Evolutionary conservation across 2,888 invertebrate species (phyloP).

Genomic region (Psylliodes chrysocephalus): DNA sequence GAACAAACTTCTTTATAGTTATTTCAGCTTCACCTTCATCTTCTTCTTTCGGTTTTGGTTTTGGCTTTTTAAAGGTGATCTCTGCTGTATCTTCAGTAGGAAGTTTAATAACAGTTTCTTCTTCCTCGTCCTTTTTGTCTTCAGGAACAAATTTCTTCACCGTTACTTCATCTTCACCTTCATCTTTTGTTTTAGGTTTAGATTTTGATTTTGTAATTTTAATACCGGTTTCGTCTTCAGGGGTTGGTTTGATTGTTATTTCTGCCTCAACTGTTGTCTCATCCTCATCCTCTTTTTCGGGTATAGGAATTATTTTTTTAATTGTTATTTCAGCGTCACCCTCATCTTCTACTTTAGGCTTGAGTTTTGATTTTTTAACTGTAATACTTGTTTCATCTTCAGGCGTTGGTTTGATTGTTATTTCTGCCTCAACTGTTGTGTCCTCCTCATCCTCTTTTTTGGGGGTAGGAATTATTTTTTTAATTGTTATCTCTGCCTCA

Average conservation of each 20-base stretch:
- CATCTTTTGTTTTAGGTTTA: conserved; percentile 49
- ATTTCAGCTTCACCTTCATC: conserved; percentile 61
- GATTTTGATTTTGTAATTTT: conserved; percentile 49
- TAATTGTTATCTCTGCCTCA: conserved; percentile 60
- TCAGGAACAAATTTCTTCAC: conserved; percentile 53
- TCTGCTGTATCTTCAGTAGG: conserved; percentile 61
- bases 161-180: conserved; percentile 63
- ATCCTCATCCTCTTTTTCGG: conserved; percentile 69
- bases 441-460: conserved; percentile 68
- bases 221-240: conserved; percentile 56
- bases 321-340: conserved; percentile 50
- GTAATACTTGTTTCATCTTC: conserved; percentile 41
- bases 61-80: conserved; percentile 49
- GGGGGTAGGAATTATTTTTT: conserved; percentile 61
- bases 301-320: conserved; percentile 41
- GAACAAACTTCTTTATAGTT: conserved; percentile 58
- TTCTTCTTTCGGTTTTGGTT: conserved; percentile 47
- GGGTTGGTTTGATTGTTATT: conserved; percentile 66
- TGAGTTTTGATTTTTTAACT: conserved; percentile 42
- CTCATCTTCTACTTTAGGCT: conserved; percentile 52
- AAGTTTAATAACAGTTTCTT: conserved; percentile 71
- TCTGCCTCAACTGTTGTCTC: conserved; percentile 67
- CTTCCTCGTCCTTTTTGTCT: conserved; percentile 71
- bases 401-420: conserved; percentile 29
- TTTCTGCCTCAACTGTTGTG: conserved; percentile 45